Conservation (phyloP, 2,888 invertebrate genomes). For the Vesta saturnalis region DNA sequence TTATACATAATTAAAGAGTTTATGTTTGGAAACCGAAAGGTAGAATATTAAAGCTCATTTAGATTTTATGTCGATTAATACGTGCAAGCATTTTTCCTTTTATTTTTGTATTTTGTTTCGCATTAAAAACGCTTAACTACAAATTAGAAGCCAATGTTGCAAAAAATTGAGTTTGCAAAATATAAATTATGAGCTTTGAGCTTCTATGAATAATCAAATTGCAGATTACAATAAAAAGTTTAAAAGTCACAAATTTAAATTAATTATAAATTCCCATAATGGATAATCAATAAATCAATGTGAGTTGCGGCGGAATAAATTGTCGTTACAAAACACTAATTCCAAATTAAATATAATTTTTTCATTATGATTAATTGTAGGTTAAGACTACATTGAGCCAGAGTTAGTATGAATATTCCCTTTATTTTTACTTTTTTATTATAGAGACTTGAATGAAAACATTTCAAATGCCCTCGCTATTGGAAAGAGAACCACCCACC, state of each 20-base stretch:
- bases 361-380: no score
- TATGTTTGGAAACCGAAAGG: conserved; percentile 19
- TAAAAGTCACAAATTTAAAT: background rate
- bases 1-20: conserved; percentile 35
- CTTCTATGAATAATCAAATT: conserved; percentile 21
- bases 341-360: conserved; percentile 20
- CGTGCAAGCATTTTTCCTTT: background rate
- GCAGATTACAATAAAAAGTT: conserved; percentile 18
- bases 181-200: conserved; percentile 22
- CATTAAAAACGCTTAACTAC: background rate
- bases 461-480: no score
- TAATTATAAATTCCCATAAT: conserved; percentile 32
- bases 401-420: no score
- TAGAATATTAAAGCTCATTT: conserved; percentile 22
- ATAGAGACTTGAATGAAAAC: no score
- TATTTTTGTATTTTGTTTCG: background rate
- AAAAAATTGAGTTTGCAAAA: conserved; percentile 12
- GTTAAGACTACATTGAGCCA: no score
- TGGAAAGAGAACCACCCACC: no score
- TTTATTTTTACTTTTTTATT: no score
- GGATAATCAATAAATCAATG: conserved; percentile 32
- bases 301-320: conserved; percentile 12
- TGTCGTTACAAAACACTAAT: conserved; percentile 22
- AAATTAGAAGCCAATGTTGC: background rate
- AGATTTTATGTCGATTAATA: conserved; percentile 16